Conservation (phyloP, 1,140 invertebrate species). For the Orius insidiosus region DNA sequence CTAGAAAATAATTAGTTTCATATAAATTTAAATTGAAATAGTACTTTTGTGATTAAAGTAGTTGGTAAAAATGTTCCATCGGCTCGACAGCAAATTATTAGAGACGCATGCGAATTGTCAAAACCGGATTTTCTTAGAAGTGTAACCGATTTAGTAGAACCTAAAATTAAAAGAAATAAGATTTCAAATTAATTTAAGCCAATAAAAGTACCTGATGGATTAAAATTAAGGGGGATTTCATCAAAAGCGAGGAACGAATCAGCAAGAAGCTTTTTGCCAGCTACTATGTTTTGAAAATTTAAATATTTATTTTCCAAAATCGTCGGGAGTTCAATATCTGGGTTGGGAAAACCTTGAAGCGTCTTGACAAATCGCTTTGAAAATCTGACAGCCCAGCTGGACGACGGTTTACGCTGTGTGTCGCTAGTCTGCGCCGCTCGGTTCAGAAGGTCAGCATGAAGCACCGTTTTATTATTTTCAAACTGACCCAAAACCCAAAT, state of each 20-base stretch:
- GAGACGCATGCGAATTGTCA: slow-evolving; percentile 12
- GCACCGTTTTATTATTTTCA: slow-evolving; percentile 12
- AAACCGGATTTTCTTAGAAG: slow-evolving; percentile 12
- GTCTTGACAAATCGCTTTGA: slow-evolving; percentile 6
- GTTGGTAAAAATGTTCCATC: slow-evolving; percentile 4
- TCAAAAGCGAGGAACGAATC: slow-evolving; percentile 11
- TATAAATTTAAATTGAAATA: not conserved
- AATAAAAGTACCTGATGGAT: slow-evolving; percentile 5
- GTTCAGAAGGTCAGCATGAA: slow-evolving; percentile 9
- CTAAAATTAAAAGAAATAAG: not conserved
- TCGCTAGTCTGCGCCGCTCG: slow-evolving; percentile 8
- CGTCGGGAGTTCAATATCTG: not conserved
- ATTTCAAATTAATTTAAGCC: not conserved
- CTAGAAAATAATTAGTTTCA: not conserved
- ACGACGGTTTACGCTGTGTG: slow-evolving; percentile 10
- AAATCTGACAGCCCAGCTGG: slow-evolving; percentile 14
- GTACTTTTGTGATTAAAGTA: slow-evolving; percentile 10
- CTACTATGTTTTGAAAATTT: slow-evolving; percentile 1
- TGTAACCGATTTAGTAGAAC: not conserved
- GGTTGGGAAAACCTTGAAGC: slow-evolving; percentile 2
- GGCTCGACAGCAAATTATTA: slow-evolving; percentile 8
- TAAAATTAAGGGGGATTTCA: slow-evolving; percentile 14
- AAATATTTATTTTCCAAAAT: not conserved
- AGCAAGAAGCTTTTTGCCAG: not conserved
- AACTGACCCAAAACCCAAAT: slow-evolving; percentile 10